phyloP scores from a whole-genome alignment of 2,797 vertebrate genomes.

The Ibycter americanus region DNA sequence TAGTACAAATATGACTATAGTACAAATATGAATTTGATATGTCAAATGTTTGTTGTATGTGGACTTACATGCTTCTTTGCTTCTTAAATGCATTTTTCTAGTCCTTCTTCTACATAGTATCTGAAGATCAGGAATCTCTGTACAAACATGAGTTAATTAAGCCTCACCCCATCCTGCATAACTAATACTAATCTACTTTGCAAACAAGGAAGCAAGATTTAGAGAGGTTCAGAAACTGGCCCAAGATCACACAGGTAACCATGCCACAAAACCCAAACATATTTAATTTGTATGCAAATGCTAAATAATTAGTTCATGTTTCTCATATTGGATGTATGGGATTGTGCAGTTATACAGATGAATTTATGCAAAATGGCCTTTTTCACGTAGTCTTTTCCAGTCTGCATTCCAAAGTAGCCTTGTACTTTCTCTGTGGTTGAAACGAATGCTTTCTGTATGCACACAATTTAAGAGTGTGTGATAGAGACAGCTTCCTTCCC shows the following conservation, averaged over 20 bases:
- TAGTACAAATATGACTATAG: too few species aligned
- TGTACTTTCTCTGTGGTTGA: background rate
- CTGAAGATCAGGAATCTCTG: constrained; percentile 12
- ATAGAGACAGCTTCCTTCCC: background rate
- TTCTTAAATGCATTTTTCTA: background rate
- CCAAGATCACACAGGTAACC: constrained; percentile 15
- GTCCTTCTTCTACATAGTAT: background rate
- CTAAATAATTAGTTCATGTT: constrained; percentile 6
- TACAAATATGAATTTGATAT: background rate
- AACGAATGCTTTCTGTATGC: background rate
- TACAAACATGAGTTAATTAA: background rate
- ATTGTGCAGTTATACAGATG: background rate
- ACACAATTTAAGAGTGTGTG: background rate
- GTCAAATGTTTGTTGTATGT: background rate
- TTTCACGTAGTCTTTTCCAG: background rate
- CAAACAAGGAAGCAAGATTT: background rate
- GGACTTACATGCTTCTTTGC: background rate
- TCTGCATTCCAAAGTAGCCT: background rate
- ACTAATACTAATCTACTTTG: constrained; percentile 15
- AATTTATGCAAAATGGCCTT: background rate
- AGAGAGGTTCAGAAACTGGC: constrained; percentile 2
- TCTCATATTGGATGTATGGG: background rate
- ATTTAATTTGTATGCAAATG: constrained; percentile 49
- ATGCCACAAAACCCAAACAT: background rate
- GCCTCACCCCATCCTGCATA: background rate